Conservation (phyloP, 2,113 vertebrate species). For the Hyperoodon ampullatus region DNA sequence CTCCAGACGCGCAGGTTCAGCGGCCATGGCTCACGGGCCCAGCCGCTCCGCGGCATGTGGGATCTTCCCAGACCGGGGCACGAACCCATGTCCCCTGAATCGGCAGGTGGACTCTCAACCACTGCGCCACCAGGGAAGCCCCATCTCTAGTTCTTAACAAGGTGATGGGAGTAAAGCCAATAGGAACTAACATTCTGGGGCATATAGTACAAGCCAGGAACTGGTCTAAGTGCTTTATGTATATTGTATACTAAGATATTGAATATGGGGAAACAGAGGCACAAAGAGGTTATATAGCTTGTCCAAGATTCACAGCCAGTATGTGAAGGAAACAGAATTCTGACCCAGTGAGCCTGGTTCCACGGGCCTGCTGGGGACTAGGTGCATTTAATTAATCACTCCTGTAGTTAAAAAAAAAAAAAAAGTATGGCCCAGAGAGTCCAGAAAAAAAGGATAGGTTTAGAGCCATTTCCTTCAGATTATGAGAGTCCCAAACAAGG, state of each 20-base stretch:
- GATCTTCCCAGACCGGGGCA: too few relatives aligned
- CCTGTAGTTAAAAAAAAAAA: not conserved
- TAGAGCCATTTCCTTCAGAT: conserved; percentile 30
- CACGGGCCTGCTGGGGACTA: not conserved
- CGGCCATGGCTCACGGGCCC: too few relatives aligned
- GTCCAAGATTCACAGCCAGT: not conserved
- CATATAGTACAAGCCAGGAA: not conserved
- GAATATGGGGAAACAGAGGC: not conserved
- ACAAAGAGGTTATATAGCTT: not conserved
- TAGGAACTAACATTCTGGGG: not conserved
- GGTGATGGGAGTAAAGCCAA: not conserved
- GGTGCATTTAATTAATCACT: not conserved
- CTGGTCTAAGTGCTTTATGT: not conserved
- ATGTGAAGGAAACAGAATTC: conserved; percentile 45
- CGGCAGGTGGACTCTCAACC: too few relatives aligned
- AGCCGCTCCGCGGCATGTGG: too few relatives aligned
- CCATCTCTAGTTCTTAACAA: conserved; percentile 38
- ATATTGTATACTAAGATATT: conserved; percentile 40
- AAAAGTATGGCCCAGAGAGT: not conserved
- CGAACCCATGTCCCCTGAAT: too few relatives aligned
- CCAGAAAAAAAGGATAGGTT: not conserved
- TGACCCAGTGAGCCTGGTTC: not conserved
- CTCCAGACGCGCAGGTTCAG: too few relatives aligned
- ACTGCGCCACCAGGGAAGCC: too few relatives aligned
- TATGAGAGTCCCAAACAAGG: not conserved